Evolutionary conservation across 2,113 vertebrate genomes (phyloP), one percentile per base, ranked within the genome.

Genomic region (Perca schrenkii): DNA sequence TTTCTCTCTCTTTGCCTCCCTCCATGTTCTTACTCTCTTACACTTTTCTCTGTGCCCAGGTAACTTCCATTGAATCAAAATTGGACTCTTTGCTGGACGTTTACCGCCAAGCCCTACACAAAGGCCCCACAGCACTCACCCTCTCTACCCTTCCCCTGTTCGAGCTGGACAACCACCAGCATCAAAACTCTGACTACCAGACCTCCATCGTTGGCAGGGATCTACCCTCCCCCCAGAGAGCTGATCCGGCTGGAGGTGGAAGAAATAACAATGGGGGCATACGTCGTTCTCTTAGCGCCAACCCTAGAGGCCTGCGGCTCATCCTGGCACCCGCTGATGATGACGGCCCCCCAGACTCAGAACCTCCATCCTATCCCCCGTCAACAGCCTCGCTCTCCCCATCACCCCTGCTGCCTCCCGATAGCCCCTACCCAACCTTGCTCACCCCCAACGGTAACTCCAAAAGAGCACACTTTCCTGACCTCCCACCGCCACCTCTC

Each of bases 41-140:
- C 15, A 21, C 17, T 64, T 40, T 40, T 22, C 6, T 43, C 19
- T 57, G 52, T 34, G 46, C 85, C 2, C 63, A 99, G 98, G 98
- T 99, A n/a, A 97, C 99, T 83, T 99, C 98, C 78, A 99, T 99
- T 61, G 98, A 99, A 87, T 97, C 97, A 73, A 99, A 99, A 93
- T 89, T 99, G 92, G 98, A 99, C 94, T 97, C 97, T 43, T 92
- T 99, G 19, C 92, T 99, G 82, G 98, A 99, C 69, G 96, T 99
- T 82, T 99, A 99, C 83, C 97, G 99, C 50, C 98, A 99, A 80
- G 97, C 97, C 68, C 92, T 99, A 63, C 95, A 97, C 71, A 98
- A 98, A 88, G 97, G 97, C 68, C 94, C 98, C 4, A 97, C 98
- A 0, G 96, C 96, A 0, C 96, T 99, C 82, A 93, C 97, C 47